Conservation (phyloP, 1,140 invertebrate species). For the Diploscapter pachys region DNA sequence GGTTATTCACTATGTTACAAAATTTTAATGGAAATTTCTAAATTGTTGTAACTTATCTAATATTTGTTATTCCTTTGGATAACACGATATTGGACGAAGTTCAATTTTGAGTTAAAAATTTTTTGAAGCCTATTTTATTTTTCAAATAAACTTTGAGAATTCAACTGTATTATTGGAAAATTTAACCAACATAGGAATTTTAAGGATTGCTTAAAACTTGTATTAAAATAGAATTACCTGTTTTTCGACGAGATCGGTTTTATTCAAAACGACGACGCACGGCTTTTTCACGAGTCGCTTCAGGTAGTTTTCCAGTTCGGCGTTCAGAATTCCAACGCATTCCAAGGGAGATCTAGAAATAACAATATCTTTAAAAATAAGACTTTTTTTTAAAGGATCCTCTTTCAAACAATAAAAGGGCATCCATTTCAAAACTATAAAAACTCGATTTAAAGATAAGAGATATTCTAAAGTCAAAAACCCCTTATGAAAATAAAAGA, state of each 20-base stretch:
- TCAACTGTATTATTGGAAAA: conserved; percentile 36
- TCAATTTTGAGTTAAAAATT: too few species aligned
- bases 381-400: conserved; percentile 44
- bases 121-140: too few species aligned
- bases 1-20: too few species aligned
- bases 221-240: conserved; percentile 29
- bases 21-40: too few species aligned
- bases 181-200: conserved; percentile 14
- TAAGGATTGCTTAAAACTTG: conserved; percentile 32
- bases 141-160: background rate
- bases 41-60: too few species aligned
- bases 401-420: conserved; percentile 32
- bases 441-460: too few species aligned
- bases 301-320: conserved; percentile 51
- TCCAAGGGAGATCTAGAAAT: conserved; percentile 44
- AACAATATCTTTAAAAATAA: conserved; percentile 40
- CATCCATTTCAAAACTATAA: background rate
- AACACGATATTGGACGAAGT: too few species aligned
- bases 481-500: conserved; percentile 13
- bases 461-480: too few species aligned
- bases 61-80: too few species aligned
- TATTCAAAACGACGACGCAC: conserved; percentile 47
- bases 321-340: conserved; percentile 47
- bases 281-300: conserved; percentile 44
- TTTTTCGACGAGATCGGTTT: conserved; percentile 42